A percentile compares a stretch with the other conserved stretches of the same genome.
Conservation (phyloP, 2,888 invertebrate genomes). For the Leptopilina drosophilae region DNA sequence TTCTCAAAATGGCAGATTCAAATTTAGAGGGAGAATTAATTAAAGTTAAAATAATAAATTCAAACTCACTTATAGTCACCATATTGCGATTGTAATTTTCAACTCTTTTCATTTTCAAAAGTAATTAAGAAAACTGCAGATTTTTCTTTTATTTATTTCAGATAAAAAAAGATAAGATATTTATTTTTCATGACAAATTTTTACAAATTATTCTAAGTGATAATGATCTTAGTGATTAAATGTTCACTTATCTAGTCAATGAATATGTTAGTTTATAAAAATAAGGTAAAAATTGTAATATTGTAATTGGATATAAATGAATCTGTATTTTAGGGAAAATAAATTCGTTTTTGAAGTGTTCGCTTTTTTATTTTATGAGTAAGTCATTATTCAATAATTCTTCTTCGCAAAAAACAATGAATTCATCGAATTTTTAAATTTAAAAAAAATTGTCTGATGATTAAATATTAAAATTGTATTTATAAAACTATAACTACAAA, state of each 20-base stretch:
- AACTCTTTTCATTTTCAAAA: not conserved
- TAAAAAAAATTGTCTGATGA: too few species aligned
- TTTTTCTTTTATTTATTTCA: not conserved
- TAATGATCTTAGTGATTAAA: slow-evolving; percentile 12
- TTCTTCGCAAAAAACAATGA: too few species aligned
- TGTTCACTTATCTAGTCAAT: slow-evolving; percentile 36
- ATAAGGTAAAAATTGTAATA: not conserved
- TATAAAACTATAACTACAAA: too few species aligned
- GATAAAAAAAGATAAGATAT: too few species aligned
- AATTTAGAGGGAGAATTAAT: not conserved
- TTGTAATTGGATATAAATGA: not conserved
- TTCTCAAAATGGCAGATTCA: too few species aligned
- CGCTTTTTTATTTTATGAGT: not conserved
- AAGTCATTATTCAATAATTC: not conserved
- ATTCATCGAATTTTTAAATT: too few species aligned
- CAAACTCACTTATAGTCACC: not conserved
- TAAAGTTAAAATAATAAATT: not conserved
- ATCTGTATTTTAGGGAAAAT: not conserved
- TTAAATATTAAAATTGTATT: too few species aligned
- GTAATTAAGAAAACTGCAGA: not conserved
- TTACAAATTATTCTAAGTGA: not conserved
- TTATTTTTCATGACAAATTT: not conserved
- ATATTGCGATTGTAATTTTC: not conserved
- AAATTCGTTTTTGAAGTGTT: not conserved
- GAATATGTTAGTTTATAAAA: slow-evolving; percentile 7